Evolutionary conservation across 1,140 invertebrate genomes (phyloP), one percentile per base, ranked within the genome.

Genomic region (Calycopis cecrops): DNA sequence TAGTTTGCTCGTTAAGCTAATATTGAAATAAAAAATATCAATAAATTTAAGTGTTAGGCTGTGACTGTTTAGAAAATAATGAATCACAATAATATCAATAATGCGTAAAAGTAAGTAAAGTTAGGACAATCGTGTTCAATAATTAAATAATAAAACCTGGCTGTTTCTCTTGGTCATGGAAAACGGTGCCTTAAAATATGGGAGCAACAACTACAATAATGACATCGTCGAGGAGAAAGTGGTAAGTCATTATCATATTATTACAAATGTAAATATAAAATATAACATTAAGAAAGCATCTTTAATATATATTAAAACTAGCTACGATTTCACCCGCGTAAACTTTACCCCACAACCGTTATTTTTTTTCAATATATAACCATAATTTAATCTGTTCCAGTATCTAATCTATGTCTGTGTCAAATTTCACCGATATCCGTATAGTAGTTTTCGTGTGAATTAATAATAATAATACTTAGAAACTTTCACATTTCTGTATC

Each of bases 111-210:
- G 53, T 61, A 64, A 61, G 55, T 64, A 60, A 65, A 60, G 61
- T 63, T 62, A 64, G 65, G 56, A 64, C 59, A 59, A 63, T 57
- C 66, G 64, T 66, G 67, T 69, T 69, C 64, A 66, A 63, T 66
- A 69, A 62, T 66, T 59, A 57, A 35, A 59, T 57, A 63, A 57
- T 55, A 55, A 51, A 64, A 61, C 62, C 62, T 64, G 62, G 62
- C 77, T 68, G 78, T 85, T 71, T 79, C 63, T 81, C 67, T 75
- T 80, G 81, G 83, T 82, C 76, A 88, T 88, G 85, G 87, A 88
- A 85, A 88, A 85, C 83, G 85, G 87, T 88, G 87, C 87, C 85
- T 88, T 88, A 85, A 88, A 88, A 85, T 83, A 87, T 85, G 87
- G 87, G 84, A 88, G 85, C 85, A 88, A 88, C 74, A 87, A 87